Conservation (phyloP, 2,797 vertebrate genomes). For the Phalloptychus januarius region DNA sequence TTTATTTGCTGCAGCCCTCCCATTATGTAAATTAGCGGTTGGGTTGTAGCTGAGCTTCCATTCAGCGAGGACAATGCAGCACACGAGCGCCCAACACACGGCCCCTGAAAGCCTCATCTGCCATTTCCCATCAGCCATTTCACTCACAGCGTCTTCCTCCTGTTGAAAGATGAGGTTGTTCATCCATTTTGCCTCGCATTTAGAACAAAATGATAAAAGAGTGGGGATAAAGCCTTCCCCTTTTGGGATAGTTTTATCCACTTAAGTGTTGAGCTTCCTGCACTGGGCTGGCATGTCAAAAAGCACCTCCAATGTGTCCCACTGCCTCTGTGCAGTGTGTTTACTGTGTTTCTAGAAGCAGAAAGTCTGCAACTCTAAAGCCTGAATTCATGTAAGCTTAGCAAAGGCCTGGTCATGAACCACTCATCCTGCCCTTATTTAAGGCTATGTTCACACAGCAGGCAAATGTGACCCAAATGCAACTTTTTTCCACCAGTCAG, state of each 20-base stretch:
- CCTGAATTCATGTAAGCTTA: not conserved
- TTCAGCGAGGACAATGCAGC: conserved; percentile 16
- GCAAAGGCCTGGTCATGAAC: not conserved
- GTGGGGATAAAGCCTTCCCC: not conserved
- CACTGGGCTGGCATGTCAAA: not conserved
- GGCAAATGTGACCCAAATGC: too few relatives aligned
- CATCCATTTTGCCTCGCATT: not conserved
- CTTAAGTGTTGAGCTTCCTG: not conserved
- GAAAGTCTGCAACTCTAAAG: not conserved
- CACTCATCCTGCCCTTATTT: not conserved
- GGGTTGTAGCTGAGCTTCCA: conserved; percentile 14
- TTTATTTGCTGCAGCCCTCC: conserved; percentile 22
- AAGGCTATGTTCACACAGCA: too few relatives aligned
- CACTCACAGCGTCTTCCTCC: not conserved
- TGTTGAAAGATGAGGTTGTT: not conserved
- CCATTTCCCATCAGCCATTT: conserved; percentile 1
- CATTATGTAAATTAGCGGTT: conserved; percentile 37
- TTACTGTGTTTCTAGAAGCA: not conserved
- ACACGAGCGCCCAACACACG: conserved; percentile 3
- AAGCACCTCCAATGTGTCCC: not conserved
- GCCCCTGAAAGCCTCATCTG: conserved; percentile 8
- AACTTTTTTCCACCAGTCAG: too few relatives aligned
- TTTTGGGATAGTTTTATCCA: not conserved
- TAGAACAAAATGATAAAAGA: not conserved
- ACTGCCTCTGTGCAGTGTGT: not conserved